These are phyloP conservation scores for Oconnorella tubifera DNA, from an alignment of 2,888 invertebrate species.

Conservation along the genomic window DNA sequence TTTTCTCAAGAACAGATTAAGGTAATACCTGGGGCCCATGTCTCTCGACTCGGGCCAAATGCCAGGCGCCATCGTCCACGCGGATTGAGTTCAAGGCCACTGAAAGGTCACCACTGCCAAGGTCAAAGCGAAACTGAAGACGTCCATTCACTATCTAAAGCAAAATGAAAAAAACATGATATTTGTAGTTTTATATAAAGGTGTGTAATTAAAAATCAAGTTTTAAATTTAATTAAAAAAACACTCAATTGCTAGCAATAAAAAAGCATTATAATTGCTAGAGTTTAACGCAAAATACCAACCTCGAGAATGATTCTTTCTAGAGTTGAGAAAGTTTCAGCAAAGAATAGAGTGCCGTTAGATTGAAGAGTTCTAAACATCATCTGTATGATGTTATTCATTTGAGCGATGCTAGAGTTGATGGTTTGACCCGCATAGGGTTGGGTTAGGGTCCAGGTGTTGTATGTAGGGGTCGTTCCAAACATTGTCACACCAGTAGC, in stretches of 20 bases:
- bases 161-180: too few species aligned
- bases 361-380: constrained; percentile 89
- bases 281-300: constrained; percentile 36
- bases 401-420: background rate
- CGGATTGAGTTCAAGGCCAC: constrained; percentile 71
- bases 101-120: constrained; percentile 71
- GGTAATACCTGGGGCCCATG: constrained; percentile 85
- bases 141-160: constrained; percentile 79
- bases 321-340: constrained; percentile 32
- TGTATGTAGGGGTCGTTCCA: background rate
- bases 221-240: too few species aligned
- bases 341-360: constrained; percentile 87
- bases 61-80: constrained; percentile 78
- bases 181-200: too few species aligned
- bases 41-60: constrained; percentile 82
- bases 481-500: constrained; percentile 58
- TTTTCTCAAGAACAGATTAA: too few species aligned
- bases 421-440: background rate
- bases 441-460: background rate
- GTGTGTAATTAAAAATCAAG: too few species aligned
- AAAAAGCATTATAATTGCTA: too few species aligned
- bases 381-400: constrained; percentile 67
- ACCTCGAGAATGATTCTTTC: constrained; percentile 82
- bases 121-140: constrained; percentile 84
- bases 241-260: too few species aligned